A percentile compares a stretch with the other conserved stretches of the same genome.
phyloP scores from a whole-genome alignment of 2,797 vertebrate species.

The Pangasius sanitwongsei region DNA sequence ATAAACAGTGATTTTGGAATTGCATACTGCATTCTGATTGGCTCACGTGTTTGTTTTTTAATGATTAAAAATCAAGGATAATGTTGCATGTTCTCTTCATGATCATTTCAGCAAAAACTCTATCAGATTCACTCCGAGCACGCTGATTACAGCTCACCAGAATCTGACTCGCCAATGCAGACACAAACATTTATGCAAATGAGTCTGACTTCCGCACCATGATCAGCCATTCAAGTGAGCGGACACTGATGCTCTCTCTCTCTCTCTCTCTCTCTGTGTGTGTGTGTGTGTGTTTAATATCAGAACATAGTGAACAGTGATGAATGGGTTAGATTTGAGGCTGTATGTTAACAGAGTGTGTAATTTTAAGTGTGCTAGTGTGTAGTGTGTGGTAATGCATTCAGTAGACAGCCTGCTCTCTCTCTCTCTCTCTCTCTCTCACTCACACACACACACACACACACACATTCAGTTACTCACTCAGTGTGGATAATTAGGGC shows the following conservation, averaged over 20 bases:
- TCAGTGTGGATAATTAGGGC: conserved; percentile 73
- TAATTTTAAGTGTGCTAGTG: not conserved
- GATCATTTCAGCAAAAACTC: not conserved
- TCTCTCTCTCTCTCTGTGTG: not conserved
- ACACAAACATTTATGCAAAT: conserved; percentile 8
- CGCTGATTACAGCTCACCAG: not conserved
- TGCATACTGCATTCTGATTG: not conserved
- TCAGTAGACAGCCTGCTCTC: not conserved
- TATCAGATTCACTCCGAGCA: not conserved
- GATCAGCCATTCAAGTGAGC: not conserved
- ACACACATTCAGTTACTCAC: conserved; percentile 50
- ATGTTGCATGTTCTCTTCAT: not conserved
- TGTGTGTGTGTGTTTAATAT: not conserved
- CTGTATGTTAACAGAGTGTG: not conserved
- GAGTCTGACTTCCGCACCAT: not conserved
- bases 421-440: not conserved
- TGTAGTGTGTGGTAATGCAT: conserved; percentile 10
- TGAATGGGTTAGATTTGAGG: not conserved
- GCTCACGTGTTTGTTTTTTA: not conserved
- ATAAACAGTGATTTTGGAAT: not conserved
- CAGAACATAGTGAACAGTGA: not conserved
- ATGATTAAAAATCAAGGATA: not conserved
- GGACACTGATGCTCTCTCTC: not conserved
- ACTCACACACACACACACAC: not conserved
- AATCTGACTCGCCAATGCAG: not conserved